Base-by-base conservation (phyloP, 2,113 vertebrate species). In the Solea solea region DNA sequence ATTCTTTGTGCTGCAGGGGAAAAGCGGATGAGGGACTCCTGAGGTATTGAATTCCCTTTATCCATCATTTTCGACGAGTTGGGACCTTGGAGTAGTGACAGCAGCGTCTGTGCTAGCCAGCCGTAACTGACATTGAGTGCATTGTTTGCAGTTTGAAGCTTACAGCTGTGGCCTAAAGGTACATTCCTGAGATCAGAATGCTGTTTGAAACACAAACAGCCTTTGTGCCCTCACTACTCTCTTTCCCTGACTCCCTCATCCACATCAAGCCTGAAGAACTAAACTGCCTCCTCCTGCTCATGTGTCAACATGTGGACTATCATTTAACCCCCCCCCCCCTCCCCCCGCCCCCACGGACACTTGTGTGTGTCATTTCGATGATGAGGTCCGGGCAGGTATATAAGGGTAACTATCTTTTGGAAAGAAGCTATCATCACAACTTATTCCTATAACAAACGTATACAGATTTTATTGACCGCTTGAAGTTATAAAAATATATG, bases 51-150 rank as follows among this genome's bases (percentile, higher is more conserved):
- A 89, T 97, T 97, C 94, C 89, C 71, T 77, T 92, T 93, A 97
- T 97, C 93, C 95, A 97, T 97, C 96, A 97, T 92, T 88, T 86
- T 83, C 84, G 91, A 94, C 73, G 90, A 89, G 93, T 81, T 74
- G 87, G 82, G 81, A 72, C 94, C 94, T 95, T 92, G 94, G 81
- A 89, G 93, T 86, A 92, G 91, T 60, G 1, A 81, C 90, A 89
- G 83, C 91, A 90, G 88, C 81, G 90, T 93, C 85, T 87, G 87
- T 72, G 93, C 81, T 93, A 93, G 88, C 93, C 93, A 90, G 94
- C 95, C 94, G 91, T 93, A 93, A 95, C 94, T 94, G 94, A 95
- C 94, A 94, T 94, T 95, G 90, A 93, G 93, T 90, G 88, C 92
- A 94, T 94, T 96, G 94, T 95, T 95, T 91, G 92, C 89, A 84